These are phyloP conservation scores for Geotrupes spiniger DNA, from an alignment of 2,888 invertebrate species.

Conservation along the genomic window DNA sequence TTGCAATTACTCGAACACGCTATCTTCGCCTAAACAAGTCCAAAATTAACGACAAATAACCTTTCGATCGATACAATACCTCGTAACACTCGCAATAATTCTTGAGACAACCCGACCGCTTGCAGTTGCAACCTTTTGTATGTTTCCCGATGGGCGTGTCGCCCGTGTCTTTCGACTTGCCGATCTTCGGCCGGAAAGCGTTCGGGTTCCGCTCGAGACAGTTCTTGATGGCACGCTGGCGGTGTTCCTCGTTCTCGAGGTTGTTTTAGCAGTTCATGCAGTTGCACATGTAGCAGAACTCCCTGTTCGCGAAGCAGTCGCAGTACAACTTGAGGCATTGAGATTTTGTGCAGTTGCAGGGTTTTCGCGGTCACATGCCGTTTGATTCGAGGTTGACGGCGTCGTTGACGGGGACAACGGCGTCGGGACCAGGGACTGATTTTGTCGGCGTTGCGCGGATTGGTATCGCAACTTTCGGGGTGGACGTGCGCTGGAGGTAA, in stretches of 20 bases:
- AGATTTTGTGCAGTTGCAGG: constrained; percentile 98
- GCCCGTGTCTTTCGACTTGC: constrained; percentile 67
- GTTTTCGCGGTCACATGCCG: constrained; percentile 74
- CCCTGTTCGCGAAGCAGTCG: constrained; percentile 99
- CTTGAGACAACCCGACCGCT: constrained; percentile 95
- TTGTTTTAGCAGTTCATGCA: constrained; percentile 98
- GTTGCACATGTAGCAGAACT: constrained; percentile 97
- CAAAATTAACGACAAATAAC: too few relatives aligned
- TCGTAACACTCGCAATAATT: constrained; percentile 99
- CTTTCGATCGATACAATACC: constrained; percentile 58
- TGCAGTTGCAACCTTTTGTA: constrained; percentile 98
- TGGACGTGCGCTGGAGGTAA: constrained; percentile 51
- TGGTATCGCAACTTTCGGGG: constrained; percentile 43
- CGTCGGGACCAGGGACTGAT: constrained; percentile 18
- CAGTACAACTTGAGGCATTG: constrained; percentile 98
- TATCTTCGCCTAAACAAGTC: constrained; percentile 82
- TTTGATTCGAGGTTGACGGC: constrained; percentile 37
- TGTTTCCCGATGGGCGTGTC: constrained; percentile 80
- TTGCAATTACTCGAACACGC: constrained; percentile 95
- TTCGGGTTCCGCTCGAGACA: constrained; percentile 96
- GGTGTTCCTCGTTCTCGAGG: constrained; percentile 88
- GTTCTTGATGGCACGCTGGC: constrained; percentile 90
- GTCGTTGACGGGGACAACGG: constrained; percentile 21
- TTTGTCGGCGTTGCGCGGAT: constrained; percentile 27
- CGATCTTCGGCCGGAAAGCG: constrained; percentile 98